A percentile compares a stretch with the other conserved stretches of the same genome.
Conservation (phyloP, 2,113 vertebrate species). For the Salvelinus namaycush region DNA sequence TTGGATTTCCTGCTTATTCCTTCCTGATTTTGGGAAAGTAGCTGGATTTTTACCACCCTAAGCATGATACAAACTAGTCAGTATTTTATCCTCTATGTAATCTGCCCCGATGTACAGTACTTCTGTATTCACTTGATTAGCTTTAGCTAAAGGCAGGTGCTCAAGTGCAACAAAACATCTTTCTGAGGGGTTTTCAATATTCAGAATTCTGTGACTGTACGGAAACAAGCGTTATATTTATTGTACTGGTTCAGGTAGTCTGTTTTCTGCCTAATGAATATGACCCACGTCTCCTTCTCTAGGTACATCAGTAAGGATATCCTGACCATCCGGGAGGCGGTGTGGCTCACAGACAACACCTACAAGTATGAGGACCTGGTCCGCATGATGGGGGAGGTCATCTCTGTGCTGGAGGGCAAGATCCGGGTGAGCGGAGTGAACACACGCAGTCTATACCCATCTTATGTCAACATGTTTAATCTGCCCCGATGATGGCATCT, state of each 20-base stretch:
- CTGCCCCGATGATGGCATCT: no score
- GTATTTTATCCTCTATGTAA: no score
- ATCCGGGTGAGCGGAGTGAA: constrained; percentile 81
- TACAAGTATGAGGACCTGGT: constrained; percentile 98
- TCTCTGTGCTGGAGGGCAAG: constrained; percentile 89
- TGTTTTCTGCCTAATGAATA: not conserved
- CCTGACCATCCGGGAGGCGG: constrained; percentile 93
- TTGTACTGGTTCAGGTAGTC: no score
- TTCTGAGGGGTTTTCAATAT: not conserved
- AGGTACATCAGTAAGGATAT: constrained; percentile 94
- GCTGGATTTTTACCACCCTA: no score
- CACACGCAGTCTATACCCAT: not conserved
- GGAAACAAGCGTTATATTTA: not conserved
- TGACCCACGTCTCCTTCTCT: not conserved
- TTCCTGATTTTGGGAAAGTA: no score
- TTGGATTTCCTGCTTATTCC: no score
- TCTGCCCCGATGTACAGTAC: no score
- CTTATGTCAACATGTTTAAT: no score
- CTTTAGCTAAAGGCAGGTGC: no score
- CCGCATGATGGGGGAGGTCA: constrained; percentile 96
- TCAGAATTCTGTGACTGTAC: not conserved
- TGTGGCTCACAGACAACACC: constrained; percentile 98
- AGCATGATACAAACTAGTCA: no score
- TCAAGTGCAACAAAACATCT: not conserved
- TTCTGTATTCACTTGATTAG: no score